Base-by-base conservation (phyloP, 2,797 vertebrate species). In the Vespertilio murinus region DNA sequence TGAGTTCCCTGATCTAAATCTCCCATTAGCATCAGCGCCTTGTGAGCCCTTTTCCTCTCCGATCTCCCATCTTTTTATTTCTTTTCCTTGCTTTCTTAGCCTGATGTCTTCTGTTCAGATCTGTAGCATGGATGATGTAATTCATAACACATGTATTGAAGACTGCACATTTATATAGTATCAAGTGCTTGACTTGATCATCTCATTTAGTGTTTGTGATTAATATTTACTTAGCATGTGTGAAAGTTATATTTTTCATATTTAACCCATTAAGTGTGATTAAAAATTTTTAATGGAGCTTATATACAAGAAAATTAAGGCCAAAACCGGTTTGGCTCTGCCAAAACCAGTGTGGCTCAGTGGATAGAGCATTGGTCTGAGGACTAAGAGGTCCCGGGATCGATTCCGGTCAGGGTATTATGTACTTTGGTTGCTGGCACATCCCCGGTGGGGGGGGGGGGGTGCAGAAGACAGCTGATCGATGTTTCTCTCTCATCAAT, bases 221-320 rank as follows among this genome's bases (percentile, higher is more conserved):
- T 93, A 67, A 47, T 54, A 74, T 83, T 85, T 86, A 40, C 42
- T 77, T 94, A 47, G 67, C 38, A 61, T 54, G 33, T 17, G 22
- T 35, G 3, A n/a, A 73, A 33, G 22, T 56, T 59, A 38, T 49
- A 56, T 85, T 88, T 92, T 91, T 64, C 17, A 75, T 17, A n/a
- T 61, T 10, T 91, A 71, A 88, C 56, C 45, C 33, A 42, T 88
- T 80, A 59, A 67, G 79, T 71, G n/a, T 95, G 54, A 81, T 87
- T 77, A 47, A 73, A 30, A 88, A 1, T 30, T 30, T 87, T 80
- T 69, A 78, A 35, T 75, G 56, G 74, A 54, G 5, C 45, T 81
- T 78, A 8, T 73, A 52, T 81, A 81, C 12, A 83, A 75, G 25
- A 85, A 93, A 40, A 6, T 56, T 84, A 74, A 1, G 23, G 6